Percentiles rank a stretch among this genome's conserved stretches.
Evolutionary conservation across 2,797 vertebrate species (phyloP).

Genomic region (Hafferia zeledoni): DNA sequence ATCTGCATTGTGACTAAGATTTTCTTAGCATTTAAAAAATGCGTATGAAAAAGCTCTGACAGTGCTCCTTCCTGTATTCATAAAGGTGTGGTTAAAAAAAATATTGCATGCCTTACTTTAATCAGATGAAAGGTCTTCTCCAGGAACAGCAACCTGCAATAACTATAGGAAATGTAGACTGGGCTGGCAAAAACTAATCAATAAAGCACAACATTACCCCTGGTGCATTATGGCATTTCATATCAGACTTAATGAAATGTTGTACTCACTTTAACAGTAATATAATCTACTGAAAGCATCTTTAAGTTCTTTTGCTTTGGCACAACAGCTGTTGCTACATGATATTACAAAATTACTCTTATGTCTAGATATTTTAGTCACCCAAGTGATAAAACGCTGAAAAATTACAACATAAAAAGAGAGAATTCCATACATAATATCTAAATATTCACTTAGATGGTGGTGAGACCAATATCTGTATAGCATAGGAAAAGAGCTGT

Average conservation of each 20-base stretch:
- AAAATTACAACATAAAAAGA: background rate
- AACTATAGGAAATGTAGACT: background rate
- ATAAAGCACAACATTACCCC: background rate
- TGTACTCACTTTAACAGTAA: background rate
- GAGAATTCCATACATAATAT: background rate
- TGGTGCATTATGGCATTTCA: background rate
- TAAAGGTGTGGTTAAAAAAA: conserved; percentile 35
- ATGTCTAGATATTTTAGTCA: background rate
- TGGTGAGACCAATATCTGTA: background rate
- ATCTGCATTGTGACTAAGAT: conserved; percentile 29
- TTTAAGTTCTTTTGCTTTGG: background rate
- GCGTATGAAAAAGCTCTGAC: conserved; percentile 15
- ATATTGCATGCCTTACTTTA: background rate
- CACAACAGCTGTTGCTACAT: background rate
- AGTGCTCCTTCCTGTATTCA: background rate
- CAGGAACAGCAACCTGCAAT: background rate
- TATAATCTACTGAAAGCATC: background rate
- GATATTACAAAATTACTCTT: background rate
- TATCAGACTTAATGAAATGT: background rate
- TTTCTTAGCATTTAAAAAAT: conserved; percentile 49
- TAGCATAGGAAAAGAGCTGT: background rate
- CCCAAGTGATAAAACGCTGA: background rate
- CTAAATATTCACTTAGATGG: background rate
- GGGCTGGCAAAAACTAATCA: background rate
- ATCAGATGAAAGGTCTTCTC: conserved; percentile 13